Base-by-base conservation (phyloP, 2,888 invertebrate genomes). In the Drosophila flavopinicola region DNA sequence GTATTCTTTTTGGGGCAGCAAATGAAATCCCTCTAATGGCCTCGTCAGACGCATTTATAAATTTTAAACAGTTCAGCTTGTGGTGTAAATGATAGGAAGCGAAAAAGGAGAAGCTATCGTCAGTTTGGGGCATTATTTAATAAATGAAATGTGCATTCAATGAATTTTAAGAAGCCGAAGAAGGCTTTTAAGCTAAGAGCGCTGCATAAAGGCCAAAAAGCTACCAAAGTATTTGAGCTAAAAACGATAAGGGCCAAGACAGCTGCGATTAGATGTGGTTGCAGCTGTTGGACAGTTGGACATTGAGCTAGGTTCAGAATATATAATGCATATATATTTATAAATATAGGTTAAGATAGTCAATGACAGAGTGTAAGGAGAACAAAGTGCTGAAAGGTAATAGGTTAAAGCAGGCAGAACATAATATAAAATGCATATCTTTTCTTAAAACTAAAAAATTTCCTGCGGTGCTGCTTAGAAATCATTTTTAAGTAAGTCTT, bases 121-220 rank as follows among this genome's bases (percentile, higher is more conserved):
- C 45, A 42, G 17, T 60, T 60, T 47, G 45, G n/a, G 41, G 39
- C 57, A 79, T 44, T 63, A 60, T 65, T 72, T 69, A 84, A 68
- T 84, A 79, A 66, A 85, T 72, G 20, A 75, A 78, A 68, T 78
- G 61, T 64, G 72, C 75, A 75, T 75, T 69, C 67, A 48, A 82
- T 82, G 75, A 75, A 80, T 84, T 78, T 78, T 54, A 78, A 77
- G 10, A 20, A 60, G 56, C 25, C 42, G 15, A 54, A 33, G 7
- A 41, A 56, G 47, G 24, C 56, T 51, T 44, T 61, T 38, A 54
- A 60, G 27, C 38, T 9, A 11, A 37, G 11, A 23, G 7, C 11
- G 9, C 20, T 37, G 25, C 10, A 35, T 9, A 7, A 30, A 20
- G 25, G 20, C 35, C 15, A 30, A 59, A 20, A 58, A 27, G 15